Percentiles rank a stretch among this genome's conserved stretches.
These are phyloP conservation scores for Coecobrya sp. DNA, from an alignment of 2,888 invertebrate species.

Conservation along the genomic window DNA sequence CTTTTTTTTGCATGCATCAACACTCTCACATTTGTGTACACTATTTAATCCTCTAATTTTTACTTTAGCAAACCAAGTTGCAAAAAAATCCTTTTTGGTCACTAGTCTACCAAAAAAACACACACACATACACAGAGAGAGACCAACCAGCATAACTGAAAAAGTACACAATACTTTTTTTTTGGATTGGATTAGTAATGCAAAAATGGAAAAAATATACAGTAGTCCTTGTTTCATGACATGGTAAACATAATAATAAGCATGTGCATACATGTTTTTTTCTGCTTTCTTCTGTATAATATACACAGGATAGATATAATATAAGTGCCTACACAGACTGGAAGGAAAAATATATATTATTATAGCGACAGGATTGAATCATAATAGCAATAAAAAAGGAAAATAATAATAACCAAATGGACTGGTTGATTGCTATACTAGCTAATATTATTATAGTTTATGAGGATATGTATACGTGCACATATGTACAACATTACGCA, in stretches of 20 bases:
- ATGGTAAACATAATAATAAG: not conserved
- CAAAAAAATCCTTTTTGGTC: not conserved
- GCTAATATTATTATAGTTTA: not conserved
- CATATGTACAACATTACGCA: not conserved
- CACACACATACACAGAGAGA: not conserved
- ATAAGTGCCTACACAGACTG: no score
- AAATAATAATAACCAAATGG: conserved; percentile 30
- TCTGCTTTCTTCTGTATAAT: not conserved
- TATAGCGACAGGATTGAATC: conserved; percentile 6
- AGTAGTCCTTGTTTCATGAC: not conserved
- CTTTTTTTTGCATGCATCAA: not conserved
- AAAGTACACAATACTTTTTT: not conserved
- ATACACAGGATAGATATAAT: not conserved
- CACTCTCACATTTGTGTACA: not conserved
- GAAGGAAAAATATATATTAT: not conserved
- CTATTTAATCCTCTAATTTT: not conserved
- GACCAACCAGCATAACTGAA: not conserved
- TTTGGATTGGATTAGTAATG: not conserved
- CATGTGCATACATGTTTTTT: not conserved
- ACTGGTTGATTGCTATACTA: conserved; percentile 12
- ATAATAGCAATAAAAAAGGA: conserved; percentile 14
- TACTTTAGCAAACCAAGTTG: not conserved
- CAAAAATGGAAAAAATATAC: not conserved
- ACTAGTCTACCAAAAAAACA: not conserved
- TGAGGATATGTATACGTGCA: not conserved